Base-by-base conservation (phyloP, 2,113 vertebrate species). In the Hippocampus zosterae region DNA sequence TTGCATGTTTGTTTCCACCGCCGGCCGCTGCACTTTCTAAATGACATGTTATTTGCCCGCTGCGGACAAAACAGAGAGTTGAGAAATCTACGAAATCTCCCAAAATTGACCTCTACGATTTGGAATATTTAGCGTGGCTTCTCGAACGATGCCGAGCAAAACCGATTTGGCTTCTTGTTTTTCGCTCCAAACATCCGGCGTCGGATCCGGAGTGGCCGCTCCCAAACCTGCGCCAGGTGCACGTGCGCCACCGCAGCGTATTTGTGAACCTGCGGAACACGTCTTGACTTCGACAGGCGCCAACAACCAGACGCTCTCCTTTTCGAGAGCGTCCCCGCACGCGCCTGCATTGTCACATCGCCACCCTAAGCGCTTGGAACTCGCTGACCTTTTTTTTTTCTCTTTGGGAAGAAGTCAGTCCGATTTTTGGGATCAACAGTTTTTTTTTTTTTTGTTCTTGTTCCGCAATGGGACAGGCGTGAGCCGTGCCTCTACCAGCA, bases 351-450 rank as follows among this genome's bases (percentile, higher is more conserved):
- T 16, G 25, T 60, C 57, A 18, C 41, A 65, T 65, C 63, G 76
- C 79, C 80, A 74, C 80, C 65, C 73, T 82, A 76, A 83, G 83
- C 78, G 74, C 75, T 80, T 50, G 50, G 41, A 76, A 60, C 78
- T 86, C 65, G 40, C 61, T 69, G 80, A 23, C 44, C 59, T 29
- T 63, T 72, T 68, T 50, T 75, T 72, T 69, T 70, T 33, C 15
- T 62, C 29, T 61, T 40, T 53, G 76, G 77, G 78, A 76, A 80
- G 77, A 83, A 84, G 72, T 80, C 77, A 74, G 76, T 83, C 81
- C 75, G 81, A 85, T 85, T 73, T 84, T 75, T 84, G 76, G 72
- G 75, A 83, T 84, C 82, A 87, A 86, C 87, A 79, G 72, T 67
- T 56, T 63, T 63, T 64, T 63, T 63, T 64, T n/a, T 41, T 42